Percentiles rank a stretch among this genome's conserved stretches.
These are phyloP conservation scores for Wasmannia auropunctata DNA, from an alignment of 1,140 invertebrate species.

Conservation along the genomic window DNA sequence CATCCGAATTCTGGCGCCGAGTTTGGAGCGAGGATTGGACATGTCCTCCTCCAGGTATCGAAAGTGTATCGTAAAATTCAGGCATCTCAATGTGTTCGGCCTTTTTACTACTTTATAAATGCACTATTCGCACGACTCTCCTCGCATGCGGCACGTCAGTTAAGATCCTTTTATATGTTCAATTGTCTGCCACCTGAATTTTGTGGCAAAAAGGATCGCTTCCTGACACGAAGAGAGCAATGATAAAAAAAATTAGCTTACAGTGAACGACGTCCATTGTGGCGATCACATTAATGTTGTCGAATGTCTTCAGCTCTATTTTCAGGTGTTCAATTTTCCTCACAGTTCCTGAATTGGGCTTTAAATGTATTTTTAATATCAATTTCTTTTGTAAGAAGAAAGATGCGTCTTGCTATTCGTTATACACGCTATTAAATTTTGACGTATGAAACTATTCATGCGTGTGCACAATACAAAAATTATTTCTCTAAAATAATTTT, in stretches of 20 bases:
- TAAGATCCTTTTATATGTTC: background rate
- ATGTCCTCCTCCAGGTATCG: conserved; percentile 80
- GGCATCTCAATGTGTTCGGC: conserved; percentile 9
- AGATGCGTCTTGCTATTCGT: background rate
- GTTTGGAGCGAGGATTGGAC: conserved; percentile 91
- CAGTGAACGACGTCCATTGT: conserved; percentile 10
- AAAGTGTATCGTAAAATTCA: conserved; percentile 50
- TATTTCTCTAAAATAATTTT: background rate
- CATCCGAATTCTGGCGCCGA: conserved; percentile 92
- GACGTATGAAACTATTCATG: background rate
- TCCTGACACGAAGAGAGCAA: conserved; percentile 15
- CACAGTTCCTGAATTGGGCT: conserved; percentile 40
- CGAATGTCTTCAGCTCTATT: conserved; percentile 40
- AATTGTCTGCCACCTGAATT: background rate
- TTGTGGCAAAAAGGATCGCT: background rate
- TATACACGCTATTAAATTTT: background rate
- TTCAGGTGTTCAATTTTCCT: conserved; percentile 38
- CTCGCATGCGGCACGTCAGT: conserved; percentile 32
- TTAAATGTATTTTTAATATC: conserved; percentile 66
- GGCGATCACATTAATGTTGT: conserved; percentile 14
- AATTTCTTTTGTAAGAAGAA: conserved; percentile 32
- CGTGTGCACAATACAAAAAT: background rate
- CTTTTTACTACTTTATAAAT: conserved; percentile 12
- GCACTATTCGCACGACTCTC: conserved; percentile 40
- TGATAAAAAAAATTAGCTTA: background rate